A percentile compares a stretch with the other conserved stretches of the same genome.
Evolutionary conservation across 2,113 vertebrate species (phyloP).

Genomic region (Phyllostomus discolor): DNA sequence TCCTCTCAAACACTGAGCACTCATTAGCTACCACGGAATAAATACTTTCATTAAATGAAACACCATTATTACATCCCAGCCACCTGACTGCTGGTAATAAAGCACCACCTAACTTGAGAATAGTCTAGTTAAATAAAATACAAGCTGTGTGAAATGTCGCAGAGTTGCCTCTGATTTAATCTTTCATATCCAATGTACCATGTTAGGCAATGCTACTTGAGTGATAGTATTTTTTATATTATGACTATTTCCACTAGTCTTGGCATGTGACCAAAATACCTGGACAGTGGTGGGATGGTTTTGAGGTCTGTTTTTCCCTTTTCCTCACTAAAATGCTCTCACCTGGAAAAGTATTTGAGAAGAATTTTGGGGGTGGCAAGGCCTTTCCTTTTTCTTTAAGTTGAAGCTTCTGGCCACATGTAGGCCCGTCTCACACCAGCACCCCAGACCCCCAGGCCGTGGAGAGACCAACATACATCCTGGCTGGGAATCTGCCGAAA

Average conservation of each 20-base stretch:
- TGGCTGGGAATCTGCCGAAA: background rate
- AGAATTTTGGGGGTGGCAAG: too few relatives aligned
- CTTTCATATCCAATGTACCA: background rate
- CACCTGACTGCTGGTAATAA: background rate
- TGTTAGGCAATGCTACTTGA: background rate
- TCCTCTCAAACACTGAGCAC: background rate
- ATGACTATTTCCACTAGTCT: background rate
- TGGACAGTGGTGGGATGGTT: background rate
- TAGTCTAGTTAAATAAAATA: background rate
- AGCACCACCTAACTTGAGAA: background rate
- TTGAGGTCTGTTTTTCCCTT: background rate
- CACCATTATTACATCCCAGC: background rate
- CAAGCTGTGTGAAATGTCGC: background rate
- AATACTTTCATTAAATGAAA: constrained; percentile 24
- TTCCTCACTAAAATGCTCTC: background rate
- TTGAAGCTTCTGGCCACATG: background rate
- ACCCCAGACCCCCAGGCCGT: background rate
- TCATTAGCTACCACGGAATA: background rate
- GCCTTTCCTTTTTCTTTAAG: background rate
- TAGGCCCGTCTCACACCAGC: background rate
- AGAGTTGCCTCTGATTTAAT: background rate
- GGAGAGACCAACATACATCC: background rate
- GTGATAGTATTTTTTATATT: background rate
- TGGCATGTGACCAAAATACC: background rate
- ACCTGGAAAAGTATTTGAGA: background rate